Conservation (phyloP, 1,140 invertebrate species). For the Wiebesia pumilae region DNA sequence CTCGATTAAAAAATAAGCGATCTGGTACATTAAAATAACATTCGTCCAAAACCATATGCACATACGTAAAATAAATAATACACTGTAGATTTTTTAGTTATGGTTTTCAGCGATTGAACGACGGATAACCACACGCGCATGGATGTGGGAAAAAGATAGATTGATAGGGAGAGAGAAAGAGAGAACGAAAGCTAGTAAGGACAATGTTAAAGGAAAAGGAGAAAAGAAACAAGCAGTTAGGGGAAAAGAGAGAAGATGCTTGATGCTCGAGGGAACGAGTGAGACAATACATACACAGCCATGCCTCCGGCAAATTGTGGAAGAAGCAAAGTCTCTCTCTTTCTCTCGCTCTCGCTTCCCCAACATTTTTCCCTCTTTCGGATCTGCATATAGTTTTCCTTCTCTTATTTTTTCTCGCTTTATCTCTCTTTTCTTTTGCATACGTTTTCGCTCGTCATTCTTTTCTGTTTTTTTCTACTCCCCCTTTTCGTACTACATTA, state of each 20-base stretch:
- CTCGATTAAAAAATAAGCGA: background rate
- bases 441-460: constrained; percentile 4
- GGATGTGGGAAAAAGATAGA: background rate
- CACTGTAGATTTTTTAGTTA: background rate
- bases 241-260: constrained; percentile 52
- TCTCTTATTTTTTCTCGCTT: constrained; percentile 36
- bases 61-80: background rate
- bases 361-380: background rate
- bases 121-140: background rate
- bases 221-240: constrained; percentile 38
- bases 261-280: constrained; percentile 50
- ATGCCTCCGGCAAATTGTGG: constrained; percentile 58
- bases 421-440: constrained; percentile 12
- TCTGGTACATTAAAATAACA: background rate
- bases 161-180: constrained; percentile 21
- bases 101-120: no score
- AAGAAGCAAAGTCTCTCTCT: constrained; percentile 59
- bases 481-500: background rate
- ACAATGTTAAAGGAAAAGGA: constrained; percentile 24
- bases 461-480: constrained; percentile 3
- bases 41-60: background rate
- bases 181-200: constrained; percentile 35
- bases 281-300: constrained; percentile 65
- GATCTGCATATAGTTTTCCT: background rate
- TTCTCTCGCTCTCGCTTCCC: constrained; percentile 40